Percentiles rank a stretch among this genome's conserved stretches.
These are phyloP conservation scores for Eilema sororculum DNA, from an alignment of 2,888 invertebrate genomes.

Conservation along the genomic window DNA sequence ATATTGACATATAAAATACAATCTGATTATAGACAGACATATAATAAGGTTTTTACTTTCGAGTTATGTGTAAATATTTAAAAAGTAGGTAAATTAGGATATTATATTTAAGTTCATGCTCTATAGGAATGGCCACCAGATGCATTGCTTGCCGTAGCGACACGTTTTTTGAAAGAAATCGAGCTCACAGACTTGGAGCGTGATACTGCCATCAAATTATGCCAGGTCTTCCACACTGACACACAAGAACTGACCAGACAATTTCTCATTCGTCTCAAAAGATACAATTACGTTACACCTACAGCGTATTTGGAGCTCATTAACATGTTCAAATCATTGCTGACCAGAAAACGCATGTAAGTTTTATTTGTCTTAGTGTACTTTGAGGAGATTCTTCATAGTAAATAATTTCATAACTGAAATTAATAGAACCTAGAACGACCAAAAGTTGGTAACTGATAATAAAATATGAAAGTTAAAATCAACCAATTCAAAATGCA, in stretches of 20 bases:
- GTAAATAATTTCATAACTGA: no score
- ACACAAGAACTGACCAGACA: conserved; percentile 91
- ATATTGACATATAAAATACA: no score
- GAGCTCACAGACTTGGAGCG: conserved; percentile 92
- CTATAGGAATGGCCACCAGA: conserved; percentile 96
- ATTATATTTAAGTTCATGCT: not conserved
- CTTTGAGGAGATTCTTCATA: not conserved
- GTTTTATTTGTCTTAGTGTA: conserved; percentile 51
- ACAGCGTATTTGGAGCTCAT: conserved; percentile 97
- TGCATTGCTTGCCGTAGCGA: conserved; percentile 95
- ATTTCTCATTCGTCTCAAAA: conserved; percentile 88
- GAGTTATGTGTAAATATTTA: no score
- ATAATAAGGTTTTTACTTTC: no score
- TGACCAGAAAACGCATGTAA: conserved; percentile 91
- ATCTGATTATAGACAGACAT: no score
- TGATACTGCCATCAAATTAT: conserved; percentile 94
- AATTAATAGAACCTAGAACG: not conserved
- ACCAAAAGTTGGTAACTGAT: not conserved
- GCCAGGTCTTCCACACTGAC: conserved; percentile 95
- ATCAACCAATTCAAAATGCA: not conserved
- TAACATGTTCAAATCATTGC: conserved; percentile 94
- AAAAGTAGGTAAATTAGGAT: no score
- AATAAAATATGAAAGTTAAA: not conserved
- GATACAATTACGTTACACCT: conserved; percentile 96
- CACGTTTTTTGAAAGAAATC: conserved; percentile 92